Evolutionary conservation across 1,140 invertebrate genomes (phyloP).

Genomic region (Phthorimaea operculella): DNA sequence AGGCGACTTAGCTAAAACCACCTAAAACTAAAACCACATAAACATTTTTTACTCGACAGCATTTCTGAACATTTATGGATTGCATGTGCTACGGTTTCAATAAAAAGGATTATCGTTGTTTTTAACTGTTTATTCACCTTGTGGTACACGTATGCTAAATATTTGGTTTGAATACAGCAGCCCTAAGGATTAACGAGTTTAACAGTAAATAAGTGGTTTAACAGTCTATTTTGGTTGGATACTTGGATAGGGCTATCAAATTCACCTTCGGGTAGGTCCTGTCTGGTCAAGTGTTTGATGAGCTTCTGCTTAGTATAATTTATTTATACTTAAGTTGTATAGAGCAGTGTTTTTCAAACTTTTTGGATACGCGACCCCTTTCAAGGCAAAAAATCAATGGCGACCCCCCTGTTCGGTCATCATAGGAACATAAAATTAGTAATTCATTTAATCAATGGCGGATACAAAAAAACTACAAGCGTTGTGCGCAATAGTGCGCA

Average conservation of each 20-base stretch:
- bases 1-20: no score
- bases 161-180: background rate
- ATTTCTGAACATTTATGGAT: background rate
- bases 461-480: no score
- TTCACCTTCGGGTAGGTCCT: conserved; percentile 31
- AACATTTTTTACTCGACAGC: no score
- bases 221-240: background rate
- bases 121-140: background rate
- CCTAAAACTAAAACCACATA: no score
- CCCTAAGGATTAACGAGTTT: background rate
- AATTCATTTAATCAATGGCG: no score
- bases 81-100: background rate
- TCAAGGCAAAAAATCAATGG: no score
- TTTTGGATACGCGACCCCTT: no score
- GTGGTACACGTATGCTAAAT: background rate
- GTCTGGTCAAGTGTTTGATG: conserved; percentile 20
- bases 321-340: conserved; percentile 5
- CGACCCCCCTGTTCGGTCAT: no score
- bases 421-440: no score
- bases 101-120: background rate
- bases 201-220: background rate
- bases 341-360: no score
- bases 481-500: no score
- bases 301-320: conserved; percentile 13
- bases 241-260: background rate